Evolutionary conservation across 1,140 invertebrate species (phyloP), one percentile per base, ranked within the genome.

Genomic region (Condylostylus longicornis): DNA sequence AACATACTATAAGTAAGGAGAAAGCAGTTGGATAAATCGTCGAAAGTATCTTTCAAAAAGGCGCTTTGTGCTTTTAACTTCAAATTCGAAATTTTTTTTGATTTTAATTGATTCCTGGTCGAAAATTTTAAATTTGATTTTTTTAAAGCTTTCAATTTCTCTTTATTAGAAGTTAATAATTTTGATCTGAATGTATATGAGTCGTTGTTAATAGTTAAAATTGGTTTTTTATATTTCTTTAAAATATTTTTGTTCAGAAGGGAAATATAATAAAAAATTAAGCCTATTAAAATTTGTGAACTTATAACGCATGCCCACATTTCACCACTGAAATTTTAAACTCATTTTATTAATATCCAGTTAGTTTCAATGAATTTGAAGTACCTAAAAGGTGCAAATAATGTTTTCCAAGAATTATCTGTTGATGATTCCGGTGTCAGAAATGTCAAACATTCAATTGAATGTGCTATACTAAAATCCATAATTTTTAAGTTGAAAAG

Each of bases 1-100:
- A 84, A 54, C 80, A 84, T 85, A 37, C 79, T 75, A 43, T 75
- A 84, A 0, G 79, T 82, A 41, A 83, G 78, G 6, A 86, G 58
- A 38, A 81, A 67, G 48, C 79, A 80, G 49, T 81, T 81, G 28
- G 70, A 58, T 29, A 74, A 62, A 46, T 76, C 68, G 17, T 71
- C 72, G 53, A 85, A 86, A 27, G 82, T 48, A 52, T 78, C 58
- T 3, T 21, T 9, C 3, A 31, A 5, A 8, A 35, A 25, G 4
- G 14, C n/a, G n/a, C n/a, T n/a, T 21, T 18, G 39, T 33, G 12
- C 28, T 6, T 3, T 17, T 31, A 15, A 5, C 4, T 2, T 10
- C 17, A 4, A 20, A 35, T 0, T 27, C 13, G 0, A 18, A 18
- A 15, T 15, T 2, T 40, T 5, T 4, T 7, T n/a, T n/a, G 44